Percentiles rank a stretch among this genome's conserved stretches.
Evolutionary conservation across 2,113 vertebrate genomes (phyloP).

Genomic region (Embiotoca jacksoni): DNA sequence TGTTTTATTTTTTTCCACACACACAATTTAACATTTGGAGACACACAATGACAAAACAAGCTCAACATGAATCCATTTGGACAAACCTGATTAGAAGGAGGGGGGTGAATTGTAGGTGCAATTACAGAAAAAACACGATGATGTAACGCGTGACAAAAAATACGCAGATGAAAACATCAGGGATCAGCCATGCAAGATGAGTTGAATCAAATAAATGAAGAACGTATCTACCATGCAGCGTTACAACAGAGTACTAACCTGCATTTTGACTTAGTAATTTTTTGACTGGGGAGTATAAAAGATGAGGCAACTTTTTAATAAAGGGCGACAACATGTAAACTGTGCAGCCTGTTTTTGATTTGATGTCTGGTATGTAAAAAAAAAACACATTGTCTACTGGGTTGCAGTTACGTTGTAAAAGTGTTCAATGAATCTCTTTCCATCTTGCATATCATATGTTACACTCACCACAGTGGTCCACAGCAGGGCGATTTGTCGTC

Average conservation of each 20-base stretch:
- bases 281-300: conserved; percentile 89
- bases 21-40: neutral
- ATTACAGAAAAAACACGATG: neutral
- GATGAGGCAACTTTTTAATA: conserved; percentile 50
- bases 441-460: neutral
- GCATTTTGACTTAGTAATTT: conserved; percentile 98
- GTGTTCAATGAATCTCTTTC: too few species aligned
- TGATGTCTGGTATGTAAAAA: neutral
- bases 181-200: conserved; percentile 54
- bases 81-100: neutral
- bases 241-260: conserved; percentile 89
- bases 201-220: conserved; percentile 10
- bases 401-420: neutral
- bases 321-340: neutral
- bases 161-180: conserved; percentile 13
- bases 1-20: neutral
- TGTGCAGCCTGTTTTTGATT: neutral
- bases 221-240: conserved; percentile 26
- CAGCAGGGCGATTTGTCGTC: conserved; percentile 89
- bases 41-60: neutral
- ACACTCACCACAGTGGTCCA: conserved; percentile 91
- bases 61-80: neutral
- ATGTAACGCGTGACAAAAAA: neutral
- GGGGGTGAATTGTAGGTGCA: neutral
- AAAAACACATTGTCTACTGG: too few species aligned